These are phyloP conservation scores for Phyllostomus discolor DNA, from an alignment of 2,113 vertebrate genomes.

Conservation along the genomic window DNA sequence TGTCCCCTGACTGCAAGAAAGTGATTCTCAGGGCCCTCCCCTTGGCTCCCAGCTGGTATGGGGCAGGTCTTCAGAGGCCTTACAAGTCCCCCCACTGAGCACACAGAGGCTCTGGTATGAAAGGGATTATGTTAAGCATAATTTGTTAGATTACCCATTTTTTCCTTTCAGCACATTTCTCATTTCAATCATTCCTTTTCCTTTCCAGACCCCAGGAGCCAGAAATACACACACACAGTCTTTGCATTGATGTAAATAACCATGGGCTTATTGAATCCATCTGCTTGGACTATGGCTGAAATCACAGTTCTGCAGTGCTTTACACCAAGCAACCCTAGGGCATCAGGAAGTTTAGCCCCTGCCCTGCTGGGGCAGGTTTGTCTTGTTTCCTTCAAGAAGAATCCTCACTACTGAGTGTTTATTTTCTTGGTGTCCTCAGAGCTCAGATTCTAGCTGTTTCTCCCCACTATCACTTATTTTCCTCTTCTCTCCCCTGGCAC, in stretches of 20 bases:
- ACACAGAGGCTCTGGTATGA: neutral
- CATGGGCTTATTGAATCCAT: constrained; percentile 63
- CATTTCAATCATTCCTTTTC: constrained; percentile 61
- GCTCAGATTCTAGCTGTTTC: neutral
- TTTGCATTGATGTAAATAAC: constrained; percentile 66
- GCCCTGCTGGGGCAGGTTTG: neutral
- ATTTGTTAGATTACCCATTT: constrained; percentile 46
- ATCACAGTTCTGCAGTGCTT: constrained; percentile 50
- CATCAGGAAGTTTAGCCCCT: neutral
- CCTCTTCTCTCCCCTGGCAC: neutral
- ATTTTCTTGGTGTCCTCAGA: neutral
- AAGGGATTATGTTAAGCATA: neutral
- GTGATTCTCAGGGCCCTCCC: neutral
- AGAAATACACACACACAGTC: constrained; percentile 49
- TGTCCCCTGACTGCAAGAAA: rapidly evolving
- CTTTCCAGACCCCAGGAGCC: constrained; percentile 66
- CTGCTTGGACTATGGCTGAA: constrained; percentile 53
- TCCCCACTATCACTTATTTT: neutral
- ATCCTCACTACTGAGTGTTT: neutral
- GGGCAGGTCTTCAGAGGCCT: neutral
- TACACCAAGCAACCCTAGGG: neutral
- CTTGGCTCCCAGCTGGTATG: neutral
- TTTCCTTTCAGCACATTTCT: constrained; percentile 41
- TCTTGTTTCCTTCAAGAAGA: neutral
- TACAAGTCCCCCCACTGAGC: neutral